Percentiles rank a stretch among this genome's conserved stretches.
Evolutionary conservation across 2,797 vertebrate genomes (phyloP).

Genomic region (Argyrosomus regius): DNA sequence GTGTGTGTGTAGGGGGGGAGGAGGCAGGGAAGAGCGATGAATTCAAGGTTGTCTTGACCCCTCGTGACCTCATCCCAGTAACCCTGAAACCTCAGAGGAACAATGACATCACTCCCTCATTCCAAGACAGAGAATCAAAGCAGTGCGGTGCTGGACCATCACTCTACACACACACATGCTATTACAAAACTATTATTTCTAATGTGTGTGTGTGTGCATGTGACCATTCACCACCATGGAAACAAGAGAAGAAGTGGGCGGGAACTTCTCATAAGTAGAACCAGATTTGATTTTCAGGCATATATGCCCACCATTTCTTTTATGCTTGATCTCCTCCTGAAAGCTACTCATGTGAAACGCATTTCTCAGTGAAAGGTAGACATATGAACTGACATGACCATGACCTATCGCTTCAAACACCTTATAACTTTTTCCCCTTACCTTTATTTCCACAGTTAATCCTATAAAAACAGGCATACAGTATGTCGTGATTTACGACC

Average conservation of each 20-base stretch:
- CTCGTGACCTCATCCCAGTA: conserved; percentile 76
- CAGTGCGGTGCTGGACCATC: conserved; percentile 56
- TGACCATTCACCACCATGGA: conserved; percentile 75
- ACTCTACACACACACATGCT: conserved; percentile 31
- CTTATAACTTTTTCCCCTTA: conserved; percentile 63
- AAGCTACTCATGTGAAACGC: conserved; percentile 69
- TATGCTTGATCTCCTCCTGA: conserved; percentile 62
- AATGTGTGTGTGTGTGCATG: conserved; percentile 65
- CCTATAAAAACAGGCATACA: conserved; percentile 63
- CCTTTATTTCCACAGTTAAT: conserved; percentile 69
- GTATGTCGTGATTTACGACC: conserved; percentile 62
- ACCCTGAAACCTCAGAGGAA: conserved; percentile 78
- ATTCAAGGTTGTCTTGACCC: conserved; percentile 78
- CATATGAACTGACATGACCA: conserved; percentile 56
- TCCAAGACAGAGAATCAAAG: conserved; percentile 79
- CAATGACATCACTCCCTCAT: conserved; percentile 81
- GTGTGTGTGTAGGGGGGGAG: not conserved
- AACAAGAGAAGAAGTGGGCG: conserved; percentile 76
- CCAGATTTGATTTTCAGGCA: conserved; percentile 78
- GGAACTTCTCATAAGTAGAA: conserved; percentile 78
- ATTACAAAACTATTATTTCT: conserved; percentile 62
- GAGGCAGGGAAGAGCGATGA: conserved; percentile 51
- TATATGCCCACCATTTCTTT: conserved; percentile 61
- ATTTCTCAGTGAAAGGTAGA: conserved; percentile 64
- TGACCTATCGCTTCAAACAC: conserved; percentile 69